A percentile compares a stretch with the other conserved stretches of the same genome.
Conservation (phyloP, 2,797 vertebrate genomes). For the Ptychadena robeensis region DNA sequence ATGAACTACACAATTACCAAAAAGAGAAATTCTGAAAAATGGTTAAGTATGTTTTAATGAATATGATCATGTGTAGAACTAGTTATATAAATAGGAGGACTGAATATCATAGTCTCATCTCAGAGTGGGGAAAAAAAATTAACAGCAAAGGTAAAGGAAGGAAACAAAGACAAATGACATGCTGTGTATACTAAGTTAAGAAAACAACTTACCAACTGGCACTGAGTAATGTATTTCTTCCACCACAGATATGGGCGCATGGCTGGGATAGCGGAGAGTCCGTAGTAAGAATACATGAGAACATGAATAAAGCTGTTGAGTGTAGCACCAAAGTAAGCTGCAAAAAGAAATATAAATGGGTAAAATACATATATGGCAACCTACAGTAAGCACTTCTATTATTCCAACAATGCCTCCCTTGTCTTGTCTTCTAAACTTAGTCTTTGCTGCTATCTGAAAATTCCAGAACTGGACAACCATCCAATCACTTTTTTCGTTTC, state of each 20-base stretch:
- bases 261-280: conserved; percentile 89
- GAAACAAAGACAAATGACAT: conserved; percentile 1
- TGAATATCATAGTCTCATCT: not conserved
- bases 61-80: too few species aligned
- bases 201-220: conserved; percentile 88
- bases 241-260: conserved; percentile 97
- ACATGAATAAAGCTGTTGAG: conserved; percentile 97
- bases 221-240: conserved; percentile 98
- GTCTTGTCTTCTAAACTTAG: too few species aligned
- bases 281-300: conserved; percentile 98
- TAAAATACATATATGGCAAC: not conserved
- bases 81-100: too few species aligned
- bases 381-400: not conserved
- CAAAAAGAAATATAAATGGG: conserved; percentile 10
- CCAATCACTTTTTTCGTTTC: too few species aligned
- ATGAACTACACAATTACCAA: too few species aligned
- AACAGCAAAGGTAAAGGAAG: too few species aligned
- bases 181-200: too few species aligned
- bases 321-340: conserved; percentile 92
- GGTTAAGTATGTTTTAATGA: too few species aligned
- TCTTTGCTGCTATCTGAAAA: too few species aligned
- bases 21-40: too few species aligned
- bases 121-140: not conserved
- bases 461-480: too few species aligned
- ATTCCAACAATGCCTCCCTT: too few species aligned